Evolutionary conservation across 2,113 vertebrate genomes (phyloP).

Genomic region (Callaeas wilsoni): DNA sequence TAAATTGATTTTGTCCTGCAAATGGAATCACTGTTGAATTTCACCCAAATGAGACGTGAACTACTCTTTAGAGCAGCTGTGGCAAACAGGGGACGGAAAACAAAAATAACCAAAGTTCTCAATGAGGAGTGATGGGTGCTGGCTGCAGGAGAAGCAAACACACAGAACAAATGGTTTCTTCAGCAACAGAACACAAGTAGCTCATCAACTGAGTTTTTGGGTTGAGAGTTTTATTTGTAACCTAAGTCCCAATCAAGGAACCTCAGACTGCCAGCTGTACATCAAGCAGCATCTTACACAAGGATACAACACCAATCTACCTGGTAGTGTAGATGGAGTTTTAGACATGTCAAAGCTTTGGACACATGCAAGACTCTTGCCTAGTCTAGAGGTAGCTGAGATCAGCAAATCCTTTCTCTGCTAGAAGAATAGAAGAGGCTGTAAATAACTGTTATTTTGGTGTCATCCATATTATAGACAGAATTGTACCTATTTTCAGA

Average conservation of each 20-base stretch:
- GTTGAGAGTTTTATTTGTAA: not conserved
- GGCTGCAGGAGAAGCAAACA: not conserved
- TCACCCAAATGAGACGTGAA: not conserved
- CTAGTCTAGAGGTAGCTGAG: not conserved
- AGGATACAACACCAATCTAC: not conserved
- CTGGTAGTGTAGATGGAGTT: not conserved
- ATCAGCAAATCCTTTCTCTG: not conserved
- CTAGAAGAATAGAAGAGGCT: not conserved
- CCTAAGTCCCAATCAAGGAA: not conserved
- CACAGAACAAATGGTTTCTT: not conserved
- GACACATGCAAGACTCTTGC: not conserved
- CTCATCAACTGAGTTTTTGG: not conserved
- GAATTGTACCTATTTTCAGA: not conserved
- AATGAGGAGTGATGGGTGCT: not conserved
- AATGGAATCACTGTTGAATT: not conserved
- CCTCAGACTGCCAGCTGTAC: not conserved
- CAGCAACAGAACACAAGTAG: not conserved
- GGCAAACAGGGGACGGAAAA: not conserved
- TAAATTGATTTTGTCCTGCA: not conserved
- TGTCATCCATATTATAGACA: not conserved
- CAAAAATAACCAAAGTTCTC: not conserved
- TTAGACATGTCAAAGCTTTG: not conserved
- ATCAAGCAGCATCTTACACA: not conserved
- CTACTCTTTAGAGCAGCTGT: not conserved
- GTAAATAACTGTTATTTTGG: not conserved